Evolutionary conservation across 2,888 invertebrate species (phyloP).

Genomic region (Acleris laterana): DNA sequence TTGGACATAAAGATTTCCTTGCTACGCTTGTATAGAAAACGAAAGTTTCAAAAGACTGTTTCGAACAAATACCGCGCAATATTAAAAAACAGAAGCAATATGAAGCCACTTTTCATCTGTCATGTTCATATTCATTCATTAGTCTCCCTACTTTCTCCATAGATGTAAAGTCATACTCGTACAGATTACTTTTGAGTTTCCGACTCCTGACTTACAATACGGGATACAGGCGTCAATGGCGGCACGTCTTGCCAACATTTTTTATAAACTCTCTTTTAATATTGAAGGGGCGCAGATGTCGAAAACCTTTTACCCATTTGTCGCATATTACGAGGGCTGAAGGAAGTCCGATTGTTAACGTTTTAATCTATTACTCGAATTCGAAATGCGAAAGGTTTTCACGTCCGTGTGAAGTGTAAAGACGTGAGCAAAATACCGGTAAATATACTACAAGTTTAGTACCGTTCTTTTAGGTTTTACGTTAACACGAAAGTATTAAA

Average conservation of each 20-base stretch:
- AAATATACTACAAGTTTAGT: neutral
- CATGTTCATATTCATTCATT: slow-evolving; percentile 11
- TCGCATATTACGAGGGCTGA: slow-evolving; percentile 52
- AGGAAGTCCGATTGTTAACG: slow-evolving; percentile 28
- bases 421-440: no score
- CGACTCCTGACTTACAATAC: slow-evolving; percentile 4
- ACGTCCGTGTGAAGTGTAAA: neutral
- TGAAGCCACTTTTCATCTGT: neutral
- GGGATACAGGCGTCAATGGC: slow-evolving; percentile 12
- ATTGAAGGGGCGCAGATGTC: slow-evolving; percentile 75
- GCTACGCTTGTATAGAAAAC: no score
- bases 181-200: slow-evolving; percentile 45
- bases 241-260: slow-evolving; percentile 45
- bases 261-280: slow-evolving; percentile 76
- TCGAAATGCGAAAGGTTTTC: neutral
- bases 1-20: no score
- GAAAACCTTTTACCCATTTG: slow-evolving; percentile 70
- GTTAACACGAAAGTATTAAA: neutral
- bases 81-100: no score
- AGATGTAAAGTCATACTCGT: slow-evolving; percentile 23
- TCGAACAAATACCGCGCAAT: no score
- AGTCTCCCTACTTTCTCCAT: slow-evolving; percentile 2
- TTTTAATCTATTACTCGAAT: slow-evolving; percentile 26
- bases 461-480: neutral
- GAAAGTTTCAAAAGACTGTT: no score